Evolutionary conservation across 1,140 invertebrate genomes (phyloP).

Genomic region (Aphelenchoides besseyi): DNA sequence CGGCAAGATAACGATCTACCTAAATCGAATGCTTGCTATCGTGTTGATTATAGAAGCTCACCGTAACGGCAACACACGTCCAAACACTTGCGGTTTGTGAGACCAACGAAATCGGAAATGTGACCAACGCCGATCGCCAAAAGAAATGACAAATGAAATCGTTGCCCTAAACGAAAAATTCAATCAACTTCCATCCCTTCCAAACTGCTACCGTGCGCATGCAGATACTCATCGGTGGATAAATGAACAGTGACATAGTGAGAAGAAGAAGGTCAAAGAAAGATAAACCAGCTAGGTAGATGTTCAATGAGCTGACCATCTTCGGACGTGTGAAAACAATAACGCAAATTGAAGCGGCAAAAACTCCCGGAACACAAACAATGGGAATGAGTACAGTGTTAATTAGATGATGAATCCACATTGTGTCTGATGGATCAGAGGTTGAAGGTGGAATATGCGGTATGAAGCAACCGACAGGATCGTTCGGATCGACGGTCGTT

Average conservation of each 20-base stretch:
- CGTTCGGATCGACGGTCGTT: neutral
- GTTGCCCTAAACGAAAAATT: conserved; percentile 11
- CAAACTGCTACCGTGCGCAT: conserved; percentile 44
- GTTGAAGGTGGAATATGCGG: neutral
- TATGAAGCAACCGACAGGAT: neutral
- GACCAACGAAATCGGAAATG: conserved; percentile 58
- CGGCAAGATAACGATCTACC: conserved; percentile 58
- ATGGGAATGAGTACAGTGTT: conserved; percentile 37
- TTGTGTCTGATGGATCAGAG: neutral
- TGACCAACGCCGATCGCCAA: conserved; percentile 57
- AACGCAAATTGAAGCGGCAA: conserved; percentile 47
- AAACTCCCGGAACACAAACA: conserved; percentile 36
- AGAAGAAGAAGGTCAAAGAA: conserved; percentile 57
- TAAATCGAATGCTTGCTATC: too few relatives aligned
- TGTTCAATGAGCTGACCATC: conserved; percentile 59
- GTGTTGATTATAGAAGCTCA: too few relatives aligned
- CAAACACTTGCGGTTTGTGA: conserved; percentile 58
- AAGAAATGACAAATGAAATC: conserved; percentile 56
- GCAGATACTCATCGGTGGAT: conserved; percentile 58
- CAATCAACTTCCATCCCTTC: conserved; percentile 2
- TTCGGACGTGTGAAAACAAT: conserved; percentile 55
- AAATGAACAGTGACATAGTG: conserved; percentile 54
- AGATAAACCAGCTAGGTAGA: conserved; percentile 60
- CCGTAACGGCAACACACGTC: conserved; percentile 61
- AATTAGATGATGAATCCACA: conserved; percentile 19